A percentile compares a stretch with the other conserved stretches of the same genome.
Conservation (phyloP, 2,113 vertebrate species). For the Labrus mixtus region DNA sequence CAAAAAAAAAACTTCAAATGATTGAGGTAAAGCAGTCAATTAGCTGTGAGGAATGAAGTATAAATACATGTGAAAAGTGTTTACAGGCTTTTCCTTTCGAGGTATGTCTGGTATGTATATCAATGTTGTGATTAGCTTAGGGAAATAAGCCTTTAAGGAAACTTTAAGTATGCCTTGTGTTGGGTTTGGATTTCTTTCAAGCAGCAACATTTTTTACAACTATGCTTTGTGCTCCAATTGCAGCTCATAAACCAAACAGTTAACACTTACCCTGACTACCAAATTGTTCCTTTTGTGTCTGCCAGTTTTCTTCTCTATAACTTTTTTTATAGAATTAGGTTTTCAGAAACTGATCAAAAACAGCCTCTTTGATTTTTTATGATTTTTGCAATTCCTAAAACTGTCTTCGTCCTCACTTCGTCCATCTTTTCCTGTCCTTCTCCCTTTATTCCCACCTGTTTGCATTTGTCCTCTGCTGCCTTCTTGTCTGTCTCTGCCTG, state of each 20-base stretch:
- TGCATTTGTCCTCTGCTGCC: constrained; percentile 94
- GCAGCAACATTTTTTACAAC: neutral
- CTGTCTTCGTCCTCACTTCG: neutral
- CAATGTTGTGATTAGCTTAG: constrained; percentile 38
- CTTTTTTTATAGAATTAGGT: neutral
- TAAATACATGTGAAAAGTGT: constrained; percentile 40
- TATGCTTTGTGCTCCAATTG: neutral
- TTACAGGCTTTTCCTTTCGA: constrained; percentile 20
- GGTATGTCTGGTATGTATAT: constrained; percentile 56
- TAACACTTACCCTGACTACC: neutral
- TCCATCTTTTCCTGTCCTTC: neutral
- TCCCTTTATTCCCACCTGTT: constrained; percentile 85
- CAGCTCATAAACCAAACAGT: neutral
- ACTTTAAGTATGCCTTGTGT: neutral
- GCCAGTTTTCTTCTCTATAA: neutral
- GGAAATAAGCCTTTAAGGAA: constrained; percentile 29
- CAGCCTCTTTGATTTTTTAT: neutral
- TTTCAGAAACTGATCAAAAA: neutral
- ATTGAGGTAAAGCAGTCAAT: constrained; percentile 20
- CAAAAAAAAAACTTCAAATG: neutral
- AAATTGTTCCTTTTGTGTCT: neutral
- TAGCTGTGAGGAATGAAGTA: constrained; percentile 7
- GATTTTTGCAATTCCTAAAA: neutral
- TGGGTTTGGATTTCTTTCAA: constrained; percentile 7
- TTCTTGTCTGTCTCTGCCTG: constrained; percentile 96